phyloP scores from a whole-genome alignment of 2,797 vertebrate genomes.

The Caiman crocodilus region DNA sequence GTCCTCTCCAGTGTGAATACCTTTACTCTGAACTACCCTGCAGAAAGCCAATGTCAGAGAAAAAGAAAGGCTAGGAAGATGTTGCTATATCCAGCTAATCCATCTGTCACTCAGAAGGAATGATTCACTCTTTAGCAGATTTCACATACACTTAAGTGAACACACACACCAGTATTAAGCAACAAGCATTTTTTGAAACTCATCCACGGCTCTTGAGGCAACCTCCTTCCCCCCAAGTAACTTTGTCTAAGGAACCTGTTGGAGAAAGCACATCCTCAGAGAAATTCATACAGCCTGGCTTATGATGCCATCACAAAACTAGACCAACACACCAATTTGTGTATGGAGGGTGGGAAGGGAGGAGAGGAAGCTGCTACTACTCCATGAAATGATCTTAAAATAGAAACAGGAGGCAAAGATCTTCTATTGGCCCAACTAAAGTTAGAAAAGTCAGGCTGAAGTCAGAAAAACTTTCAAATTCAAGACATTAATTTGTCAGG shows the following conservation, averaged over 20 bases:
- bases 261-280: neutral
- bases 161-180: neutral
- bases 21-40: neutral
- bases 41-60: neutral
- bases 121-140: neutral
- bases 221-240: neutral
- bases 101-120: neutral
- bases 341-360: too few species aligned
- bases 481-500: too few species aligned
- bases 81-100: neutral
- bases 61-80: conserved; percentile 1
- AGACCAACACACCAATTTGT: neutral
- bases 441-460: neutral
- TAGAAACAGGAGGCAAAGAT: too few species aligned
- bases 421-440: neutral
- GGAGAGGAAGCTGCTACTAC: too few species aligned
- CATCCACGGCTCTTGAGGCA: neutral
- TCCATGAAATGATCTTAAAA: too few species aligned
- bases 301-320: neutral
- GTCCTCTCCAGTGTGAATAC: neutral
- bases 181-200: neutral
- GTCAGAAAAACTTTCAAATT: too few species aligned
- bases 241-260: neutral
- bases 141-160: neutral
- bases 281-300: neutral